Evolutionary conservation across 1,140 invertebrate species (phyloP), one percentile per base, ranked within the genome.

Genomic region (Hypothenemus hampei): DNA sequence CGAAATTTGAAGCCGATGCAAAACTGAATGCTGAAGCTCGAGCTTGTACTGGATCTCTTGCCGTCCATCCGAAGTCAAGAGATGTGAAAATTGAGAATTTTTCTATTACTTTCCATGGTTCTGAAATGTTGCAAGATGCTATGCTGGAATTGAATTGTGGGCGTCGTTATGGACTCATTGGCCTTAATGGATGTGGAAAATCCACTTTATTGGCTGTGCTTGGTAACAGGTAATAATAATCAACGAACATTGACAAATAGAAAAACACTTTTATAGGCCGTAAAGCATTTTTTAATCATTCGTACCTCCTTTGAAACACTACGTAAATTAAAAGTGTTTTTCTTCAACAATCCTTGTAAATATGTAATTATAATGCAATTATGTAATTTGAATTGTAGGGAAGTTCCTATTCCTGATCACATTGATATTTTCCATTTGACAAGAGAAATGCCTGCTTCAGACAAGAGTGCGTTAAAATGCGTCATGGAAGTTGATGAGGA

Each of bases 401-500:
- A 99, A 77, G 86, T 98, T 15, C 93, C 95, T 3, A 93, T 99
- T 58, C 97, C 94, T 11, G 86, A 95, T 11, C 88, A 94, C 67
- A 93, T 99, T 62, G 97, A 99, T 77, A 98, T 98, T 66, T 99
- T 96, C 75, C 90, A 98, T 72, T 78, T 99, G 65, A 90, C 92
- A 5, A 80, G 97, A 49, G 97, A 98, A 77, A 98, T 98, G 84
- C 88, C 93, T 3, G 93, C 96, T 10, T 93, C 89, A 57, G 89
- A 97, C 64, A 93, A 91, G 74, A 81, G 80, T 40, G 97, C 97
- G 4, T 75, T 99, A 10, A 78, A 98, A 69, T 93, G 91, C 73
- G 97, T 99, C 5, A 94, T 98, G 87, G 96, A 99, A 73, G 97
- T 98, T 0, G 97, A 99, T 68, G 84, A 93, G 65, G 96, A 99